These are phyloP conservation scores for Colossoma macropomum DNA, from an alignment of 2,113 vertebrate genomes.

Conservation along the genomic window DNA sequence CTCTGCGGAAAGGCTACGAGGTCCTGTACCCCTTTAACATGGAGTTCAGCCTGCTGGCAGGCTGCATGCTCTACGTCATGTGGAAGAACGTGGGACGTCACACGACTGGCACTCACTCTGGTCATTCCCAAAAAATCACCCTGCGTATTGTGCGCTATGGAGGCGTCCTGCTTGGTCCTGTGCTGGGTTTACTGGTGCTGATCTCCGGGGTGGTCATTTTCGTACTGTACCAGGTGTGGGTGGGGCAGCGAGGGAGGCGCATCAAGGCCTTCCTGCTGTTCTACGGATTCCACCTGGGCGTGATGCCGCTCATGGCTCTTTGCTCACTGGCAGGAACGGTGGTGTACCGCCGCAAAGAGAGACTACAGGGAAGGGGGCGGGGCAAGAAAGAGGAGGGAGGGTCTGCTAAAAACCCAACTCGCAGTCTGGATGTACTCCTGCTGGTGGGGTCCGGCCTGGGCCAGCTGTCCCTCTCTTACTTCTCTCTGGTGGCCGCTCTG, in stretches of 20 bases:
- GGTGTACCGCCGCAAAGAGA: slow-evolving; percentile 64
- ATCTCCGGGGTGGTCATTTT: slow-evolving; percentile 76
- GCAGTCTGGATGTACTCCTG: slow-evolving; percentile 86
- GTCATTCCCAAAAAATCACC: slow-evolving; percentile 65
- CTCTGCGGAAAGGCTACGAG: slow-evolving; percentile 85
- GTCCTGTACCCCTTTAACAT: slow-evolving; percentile 91
- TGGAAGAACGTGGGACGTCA: slow-evolving; percentile 90
- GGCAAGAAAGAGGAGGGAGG: slow-evolving; percentile 71
- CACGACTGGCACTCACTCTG: slow-evolving; percentile 3
- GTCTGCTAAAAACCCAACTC: slow-evolving; percentile 83
- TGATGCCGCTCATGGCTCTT: slow-evolving; percentile 83
- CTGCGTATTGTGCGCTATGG: slow-evolving; percentile 66
- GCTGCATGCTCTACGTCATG: slow-evolving; percentile 88
- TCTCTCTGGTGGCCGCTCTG: slow-evolving; percentile 87
- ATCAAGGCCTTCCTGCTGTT: slow-evolving; percentile 78
- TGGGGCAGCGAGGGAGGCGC: slow-evolving; percentile 49
- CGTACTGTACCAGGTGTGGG: slow-evolving; percentile 85
- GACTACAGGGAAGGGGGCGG: no score
- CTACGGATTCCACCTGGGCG: slow-evolving; percentile 80
- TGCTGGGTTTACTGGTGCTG: slow-evolving; percentile 75
- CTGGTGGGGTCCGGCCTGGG: slow-evolving; percentile 83
- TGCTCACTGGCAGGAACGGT: slow-evolving; percentile 73
- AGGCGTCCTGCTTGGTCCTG: slow-evolving; percentile 67
- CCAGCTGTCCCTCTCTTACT: slow-evolving; percentile 85
- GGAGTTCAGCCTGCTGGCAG: slow-evolving; percentile 87